Percentiles rank a stretch among this genome's conserved stretches.
Conservation (phyloP, 2,113 vertebrate genomes). For the Pardalotus punctatus region DNA sequence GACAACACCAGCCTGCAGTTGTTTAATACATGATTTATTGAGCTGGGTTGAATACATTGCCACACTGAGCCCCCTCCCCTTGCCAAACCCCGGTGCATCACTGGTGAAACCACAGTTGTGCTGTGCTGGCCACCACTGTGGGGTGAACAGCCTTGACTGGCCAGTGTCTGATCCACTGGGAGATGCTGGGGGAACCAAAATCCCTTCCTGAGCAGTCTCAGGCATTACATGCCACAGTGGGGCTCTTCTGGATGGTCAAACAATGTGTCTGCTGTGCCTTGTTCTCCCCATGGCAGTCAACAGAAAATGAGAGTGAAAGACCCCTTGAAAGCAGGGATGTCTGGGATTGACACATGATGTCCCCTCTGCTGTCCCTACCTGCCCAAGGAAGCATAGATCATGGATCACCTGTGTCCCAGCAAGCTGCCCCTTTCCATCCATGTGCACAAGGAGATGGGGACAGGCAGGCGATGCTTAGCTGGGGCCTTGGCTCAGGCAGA, state of each 20-base stretch:
- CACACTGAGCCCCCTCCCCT: neutral
- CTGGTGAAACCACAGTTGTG: neutral
- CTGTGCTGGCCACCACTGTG: neutral
- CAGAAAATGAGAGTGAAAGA: neutral
- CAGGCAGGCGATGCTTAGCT: neutral
- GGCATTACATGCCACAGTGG: rapidly evolving
- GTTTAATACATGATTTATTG: neutral
- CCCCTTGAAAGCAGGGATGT: neutral
- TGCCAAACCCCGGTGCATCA: neutral
- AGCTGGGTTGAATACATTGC: neutral
- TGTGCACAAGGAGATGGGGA: neutral
- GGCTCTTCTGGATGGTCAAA: neutral
- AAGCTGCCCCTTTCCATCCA: neutral
- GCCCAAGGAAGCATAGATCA: neutral
- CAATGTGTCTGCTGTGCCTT: neutral
- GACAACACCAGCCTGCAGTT: neutral
- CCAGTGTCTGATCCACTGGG: neutral
- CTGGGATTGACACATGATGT: neutral
- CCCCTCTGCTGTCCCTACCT: neutral
- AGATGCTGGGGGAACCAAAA: neutral
- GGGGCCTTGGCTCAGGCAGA: neutral
- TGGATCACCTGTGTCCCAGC: neutral
- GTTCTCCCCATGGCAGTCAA: neutral
- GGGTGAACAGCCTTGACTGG: neutral
- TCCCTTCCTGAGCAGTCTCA: neutral